Percentiles rank a stretch among this genome's conserved stretches.
Conservation (phyloP, 2,888 invertebrate species). For the Caenorhabditis japonica region DNA sequence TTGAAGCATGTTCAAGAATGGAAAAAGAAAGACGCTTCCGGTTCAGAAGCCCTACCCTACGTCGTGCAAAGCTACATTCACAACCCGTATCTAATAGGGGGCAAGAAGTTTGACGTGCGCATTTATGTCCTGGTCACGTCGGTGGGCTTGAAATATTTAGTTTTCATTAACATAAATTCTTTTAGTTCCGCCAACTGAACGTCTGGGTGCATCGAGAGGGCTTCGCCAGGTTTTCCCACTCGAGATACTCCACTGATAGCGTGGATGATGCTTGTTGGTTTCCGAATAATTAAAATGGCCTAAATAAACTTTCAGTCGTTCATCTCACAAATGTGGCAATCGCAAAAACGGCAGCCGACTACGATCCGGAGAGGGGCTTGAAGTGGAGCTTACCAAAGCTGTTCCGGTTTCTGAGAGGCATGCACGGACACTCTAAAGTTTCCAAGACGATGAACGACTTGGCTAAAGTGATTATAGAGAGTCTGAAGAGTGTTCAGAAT, state of each 20-base stretch:
- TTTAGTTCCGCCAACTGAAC: constrained; percentile 87
- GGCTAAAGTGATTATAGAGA: constrained; percentile 67
- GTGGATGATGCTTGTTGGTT: constrained; percentile 81
- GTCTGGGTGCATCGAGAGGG: constrained; percentile 87
- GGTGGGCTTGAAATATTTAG: constrained; percentile 35
- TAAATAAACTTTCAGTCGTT: constrained; percentile 59
- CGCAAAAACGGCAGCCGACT: constrained; percentile 84
- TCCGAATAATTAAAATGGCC: background rate
- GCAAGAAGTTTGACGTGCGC: constrained; percentile 82
- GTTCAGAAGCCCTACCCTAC: constrained; percentile 77
- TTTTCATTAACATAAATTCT: background rate
- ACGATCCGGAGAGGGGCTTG: constrained; percentile 80
- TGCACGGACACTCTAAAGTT: constrained; percentile 80
- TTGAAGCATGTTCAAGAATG: constrained; percentile 80
- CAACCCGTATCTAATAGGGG: constrained; percentile 82
- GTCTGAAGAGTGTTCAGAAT: constrained; percentile 67
- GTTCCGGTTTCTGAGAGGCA: constrained; percentile 80
- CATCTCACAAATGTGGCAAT: constrained; percentile 82
- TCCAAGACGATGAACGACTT: constrained; percentile 62
- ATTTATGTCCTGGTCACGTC: constrained; percentile 82
- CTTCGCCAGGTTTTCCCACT: constrained; percentile 82
- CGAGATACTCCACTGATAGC: constrained; percentile 81
- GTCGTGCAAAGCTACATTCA: constrained; percentile 82
- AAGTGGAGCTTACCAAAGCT: constrained; percentile 81
- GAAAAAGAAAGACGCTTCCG: constrained; percentile 78